A percentile compares a stretch with the other conserved stretches of the same genome.
phyloP scores from a whole-genome alignment of 2,888 invertebrate species.

The Polia nebulosa region DNA sequence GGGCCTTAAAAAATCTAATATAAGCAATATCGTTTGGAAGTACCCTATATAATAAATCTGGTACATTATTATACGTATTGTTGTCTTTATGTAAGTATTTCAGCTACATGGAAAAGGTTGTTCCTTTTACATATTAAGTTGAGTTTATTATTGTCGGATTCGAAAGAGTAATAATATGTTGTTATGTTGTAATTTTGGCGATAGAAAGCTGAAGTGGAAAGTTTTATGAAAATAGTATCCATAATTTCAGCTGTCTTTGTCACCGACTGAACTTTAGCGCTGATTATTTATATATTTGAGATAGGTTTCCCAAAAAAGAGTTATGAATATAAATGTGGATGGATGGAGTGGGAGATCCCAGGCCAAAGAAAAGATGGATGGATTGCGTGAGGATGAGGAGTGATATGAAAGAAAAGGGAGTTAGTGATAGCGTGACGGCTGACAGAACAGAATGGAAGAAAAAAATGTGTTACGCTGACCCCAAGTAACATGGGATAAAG shows the following conservation, averaged over 20 bases:
- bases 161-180: background rate
- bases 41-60: slow-evolving; percentile 55
- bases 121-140: slow-evolving; percentile 31
- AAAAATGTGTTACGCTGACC: too few relatives aligned
- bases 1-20: slow-evolving; percentile 62
- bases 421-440: too few relatives aligned
- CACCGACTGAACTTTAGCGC: too few relatives aligned
- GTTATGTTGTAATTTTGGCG: slow-evolving; percentile 5
- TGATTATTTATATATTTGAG: too few relatives aligned
- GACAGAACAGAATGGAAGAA: too few relatives aligned
- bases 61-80: slow-evolving; percentile 50
- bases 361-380: too few relatives aligned
- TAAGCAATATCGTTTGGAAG: slow-evolving; percentile 58
- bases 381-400: too few relatives aligned
- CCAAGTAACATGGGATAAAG: too few relatives aligned
- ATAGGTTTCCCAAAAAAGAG: too few relatives aligned
- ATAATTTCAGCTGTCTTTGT: background rate
- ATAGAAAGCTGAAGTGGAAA: background rate
- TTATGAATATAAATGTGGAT: too few relatives aligned
- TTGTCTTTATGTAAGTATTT: slow-evolving; percentile 35
- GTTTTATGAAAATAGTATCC: background rate
- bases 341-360: too few relatives aligned
- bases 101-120: slow-evolving; percentile 26
- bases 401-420: too few relatives aligned
- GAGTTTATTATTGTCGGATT: slow-evolving; percentile 36